Evolutionary conservation across 2,113 vertebrate species (phyloP).

Genomic region (Herpailurus yagouaroundi): DNA sequence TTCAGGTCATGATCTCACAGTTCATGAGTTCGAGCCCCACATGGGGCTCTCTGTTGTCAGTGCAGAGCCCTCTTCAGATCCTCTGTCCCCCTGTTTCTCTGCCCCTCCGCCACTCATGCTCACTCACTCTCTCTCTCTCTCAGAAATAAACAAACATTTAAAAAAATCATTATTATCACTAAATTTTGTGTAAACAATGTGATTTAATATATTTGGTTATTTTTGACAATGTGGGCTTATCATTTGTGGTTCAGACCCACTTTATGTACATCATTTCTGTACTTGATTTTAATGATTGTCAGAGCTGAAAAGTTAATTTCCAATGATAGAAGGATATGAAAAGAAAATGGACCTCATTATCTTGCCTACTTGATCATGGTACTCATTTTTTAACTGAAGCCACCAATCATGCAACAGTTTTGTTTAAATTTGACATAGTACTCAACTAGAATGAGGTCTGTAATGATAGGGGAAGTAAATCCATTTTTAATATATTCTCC

Average conservation of each 20-base stretch:
- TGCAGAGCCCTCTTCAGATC: too few relatives aligned
- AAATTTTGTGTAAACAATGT: not conserved
- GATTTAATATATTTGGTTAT: conserved; percentile 21
- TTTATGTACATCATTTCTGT: not conserved
- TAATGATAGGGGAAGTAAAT: not conserved
- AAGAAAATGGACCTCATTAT: conserved; percentile 13
- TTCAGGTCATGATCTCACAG: too few relatives aligned
- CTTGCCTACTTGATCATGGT: not conserved
- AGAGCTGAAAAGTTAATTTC: conserved; percentile 4
- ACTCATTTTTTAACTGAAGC: not conserved
- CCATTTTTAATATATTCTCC: not conserved
- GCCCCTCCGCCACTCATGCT: too few relatives aligned
- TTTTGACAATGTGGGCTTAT: conserved; percentile 1
- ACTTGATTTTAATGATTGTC: not conserved
- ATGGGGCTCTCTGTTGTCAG: too few relatives aligned
- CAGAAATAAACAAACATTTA: too few relatives aligned
- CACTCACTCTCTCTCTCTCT: too few relatives aligned
- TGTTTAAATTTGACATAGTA: conserved; percentile 46
- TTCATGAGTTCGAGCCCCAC: too few relatives aligned
- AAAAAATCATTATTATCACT: conserved; percentile 7
- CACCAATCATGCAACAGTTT: not conserved
- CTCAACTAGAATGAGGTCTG: not conserved
- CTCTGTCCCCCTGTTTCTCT: too few relatives aligned
- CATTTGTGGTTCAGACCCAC: not conserved
- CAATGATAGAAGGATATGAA: not conserved